Conservation (phyloP, 1,140 invertebrate genomes). For the Ephestia elutella region DNA sequence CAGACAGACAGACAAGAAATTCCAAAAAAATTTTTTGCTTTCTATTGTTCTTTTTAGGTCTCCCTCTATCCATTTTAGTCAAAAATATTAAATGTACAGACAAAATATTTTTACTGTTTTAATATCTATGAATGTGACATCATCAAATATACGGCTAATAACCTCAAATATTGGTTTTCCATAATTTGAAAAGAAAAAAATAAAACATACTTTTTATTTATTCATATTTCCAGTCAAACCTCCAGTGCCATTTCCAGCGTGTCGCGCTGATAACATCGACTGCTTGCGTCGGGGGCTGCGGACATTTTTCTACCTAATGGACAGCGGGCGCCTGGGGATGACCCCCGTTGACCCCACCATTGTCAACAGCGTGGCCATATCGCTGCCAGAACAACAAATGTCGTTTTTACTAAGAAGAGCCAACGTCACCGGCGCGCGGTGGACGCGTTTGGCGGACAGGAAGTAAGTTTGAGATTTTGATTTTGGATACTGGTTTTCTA, state of each 20-base stretch:
- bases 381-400: slow-evolving; percentile 46
- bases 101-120: no score
- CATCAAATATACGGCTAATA: no score
- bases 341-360: slow-evolving; percentile 42
- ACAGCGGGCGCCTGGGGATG: slow-evolving; percentile 54
- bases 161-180: no score
- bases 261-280: slow-evolving; percentile 44
- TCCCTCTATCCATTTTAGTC: no score
- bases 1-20: no score
- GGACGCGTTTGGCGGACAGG: slow-evolving; percentile 53
- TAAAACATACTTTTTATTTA: neutral
- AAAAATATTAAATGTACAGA: no score
- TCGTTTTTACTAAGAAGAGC: slow-evolving; percentile 49
- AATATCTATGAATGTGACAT: no score
- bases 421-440: slow-evolving; percentile 57
- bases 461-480: slow-evolving; percentile 31
- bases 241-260: slow-evolving; percentile 53
- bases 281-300: slow-evolving; percentile 56
- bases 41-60: no score
- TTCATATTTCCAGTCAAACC: slow-evolving; percentile 30
- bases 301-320: slow-evolving; percentile 63
- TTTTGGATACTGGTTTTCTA: neutral
- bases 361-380: slow-evolving; percentile 50
- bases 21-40: no score
- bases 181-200: no score